Base-by-base conservation (phyloP, 2,888 invertebrate genomes). In the Aleiodes alternator region DNA sequence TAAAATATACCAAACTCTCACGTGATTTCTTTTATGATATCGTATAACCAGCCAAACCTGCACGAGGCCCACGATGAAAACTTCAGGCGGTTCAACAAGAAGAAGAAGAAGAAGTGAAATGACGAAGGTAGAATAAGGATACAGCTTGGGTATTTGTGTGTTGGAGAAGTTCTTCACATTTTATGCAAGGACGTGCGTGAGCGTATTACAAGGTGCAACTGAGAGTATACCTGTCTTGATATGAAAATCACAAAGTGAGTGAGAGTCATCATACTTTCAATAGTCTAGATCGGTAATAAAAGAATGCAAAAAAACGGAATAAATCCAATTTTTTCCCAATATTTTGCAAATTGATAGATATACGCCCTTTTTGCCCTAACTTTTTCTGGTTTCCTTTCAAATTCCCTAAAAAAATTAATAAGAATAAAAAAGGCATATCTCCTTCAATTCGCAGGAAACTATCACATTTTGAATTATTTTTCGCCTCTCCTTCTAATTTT, bases 11-110 rank as follows among this genome's bases (percentile, higher is more conserved):
- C 79, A 75, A 78, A 80, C 80, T 83, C 85, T 83, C 86, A 81
- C 84, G 85, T 85, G 86, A 87, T 88, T 87, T 81, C 85, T 86
- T 86, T 86, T 84, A 83, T 85, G 87, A 89, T 88, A 88, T 87
- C 88, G 83, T 84, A 88, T 87, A 87, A 88, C 87, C 86, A 81
- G 84, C 84, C 81, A 80, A 84, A 84, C 85, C 84, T 80, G 83
- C 81, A 82, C 81, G 81, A 76, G 31, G 11, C 31, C 31, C 68
- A n/a, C 31, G 23, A 68, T 29, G 50, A 43, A 48, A 48, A 31
- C 16, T 51, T 53, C 16, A 16, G 16, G 14, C 51, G 8, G 72
- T 73, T 76, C 72, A 57, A 75, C n/a, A 38, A 70, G 34, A 14
- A 56, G 34, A 75, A 16, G 23, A 31, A 56, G 50, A 16, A 31